These are phyloP conservation scores for Pardalotus punctatus DNA, from an alignment of 2,113 vertebrate species.

Conservation along the genomic window DNA sequence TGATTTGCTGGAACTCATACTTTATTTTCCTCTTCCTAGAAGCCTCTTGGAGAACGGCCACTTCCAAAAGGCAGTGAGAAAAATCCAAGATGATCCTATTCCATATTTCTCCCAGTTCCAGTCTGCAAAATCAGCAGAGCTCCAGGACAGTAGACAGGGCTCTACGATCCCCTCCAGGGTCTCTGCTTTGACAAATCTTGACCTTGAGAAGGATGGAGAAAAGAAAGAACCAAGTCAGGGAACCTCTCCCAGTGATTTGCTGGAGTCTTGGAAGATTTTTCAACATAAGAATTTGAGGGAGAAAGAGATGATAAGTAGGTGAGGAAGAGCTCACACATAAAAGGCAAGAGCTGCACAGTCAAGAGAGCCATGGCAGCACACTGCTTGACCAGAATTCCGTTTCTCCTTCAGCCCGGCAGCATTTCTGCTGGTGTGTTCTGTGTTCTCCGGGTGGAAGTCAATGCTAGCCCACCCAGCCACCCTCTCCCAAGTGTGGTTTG, in stretches of 20 bases:
- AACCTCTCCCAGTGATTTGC: background rate
- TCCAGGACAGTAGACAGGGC: background rate
- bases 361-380: background rate
- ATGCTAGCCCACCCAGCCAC: background rate
- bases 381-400: background rate
- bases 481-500: background rate
- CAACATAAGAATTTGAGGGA: slow-evolving; percentile 5
- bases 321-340: background rate
- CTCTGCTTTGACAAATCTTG: background rate
- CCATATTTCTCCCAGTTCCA: slow-evolving; percentile 78
- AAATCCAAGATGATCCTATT: slow-evolving; percentile 63
- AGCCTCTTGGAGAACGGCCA: slow-evolving; percentile 77
- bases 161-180: background rate
- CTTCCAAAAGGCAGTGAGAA: slow-evolving; percentile 73
- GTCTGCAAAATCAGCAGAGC: slow-evolving; percentile 11
- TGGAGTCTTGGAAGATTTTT: background rate
- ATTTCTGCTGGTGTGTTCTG: background rate
- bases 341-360: background rate
- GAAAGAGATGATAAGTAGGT: slow-evolving; percentile 72
- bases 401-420: background rate
- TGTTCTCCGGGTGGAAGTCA: background rate
- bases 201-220: background rate
- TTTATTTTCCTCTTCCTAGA: slow-evolving; percentile 62
- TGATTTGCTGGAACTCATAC: background rate
- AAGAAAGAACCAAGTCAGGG: background rate